These are phyloP conservation scores for Rhogogaster chlorosoma DNA, from an alignment of 2,888 invertebrate species.

Conservation along the genomic window DNA sequence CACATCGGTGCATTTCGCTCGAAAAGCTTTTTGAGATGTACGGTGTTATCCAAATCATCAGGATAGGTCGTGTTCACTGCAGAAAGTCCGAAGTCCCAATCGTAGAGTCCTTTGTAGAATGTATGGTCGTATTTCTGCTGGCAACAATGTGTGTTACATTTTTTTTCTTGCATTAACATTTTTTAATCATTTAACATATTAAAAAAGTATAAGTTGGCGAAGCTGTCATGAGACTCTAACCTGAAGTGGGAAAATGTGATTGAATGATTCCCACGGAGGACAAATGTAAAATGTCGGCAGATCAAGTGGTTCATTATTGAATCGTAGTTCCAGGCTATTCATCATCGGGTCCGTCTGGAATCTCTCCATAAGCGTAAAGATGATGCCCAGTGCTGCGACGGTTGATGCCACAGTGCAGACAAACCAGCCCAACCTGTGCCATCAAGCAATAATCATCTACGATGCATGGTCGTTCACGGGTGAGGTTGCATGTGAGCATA, in stretches of 20 bases:
- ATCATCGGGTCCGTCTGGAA: slow-evolving; percentile 92
- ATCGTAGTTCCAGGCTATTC: slow-evolving; percentile 82
- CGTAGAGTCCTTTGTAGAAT: slow-evolving; percentile 79
- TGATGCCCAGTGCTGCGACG: slow-evolving; percentile 86
- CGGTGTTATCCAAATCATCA: neutral
- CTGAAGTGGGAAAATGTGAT: slow-evolving; percentile 6
- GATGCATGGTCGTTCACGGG: neutral
- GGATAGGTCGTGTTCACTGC: slow-evolving; percentile 75
- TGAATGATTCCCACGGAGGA: slow-evolving; percentile 59
- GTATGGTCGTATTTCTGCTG: neutral
- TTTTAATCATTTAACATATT: neutral
- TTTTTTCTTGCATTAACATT: neutral
- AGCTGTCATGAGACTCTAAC: neutral
- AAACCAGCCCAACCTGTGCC: slow-evolving; percentile 88
- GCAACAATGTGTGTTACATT: neutral
- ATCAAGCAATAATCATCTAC: slow-evolving; percentile 53
- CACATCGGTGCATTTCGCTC: neutral
- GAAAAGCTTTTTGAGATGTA: neutral
- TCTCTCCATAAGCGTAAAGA: slow-evolving; percentile 89
- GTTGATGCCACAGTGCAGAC: slow-evolving; percentile 86
- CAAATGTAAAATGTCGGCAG: slow-evolving; percentile 65
- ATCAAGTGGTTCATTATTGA: slow-evolving; percentile 51
- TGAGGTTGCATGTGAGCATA: neutral
- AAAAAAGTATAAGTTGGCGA: neutral
- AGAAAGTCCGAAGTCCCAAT: slow-evolving; percentile 89